These are phyloP conservation scores for Lates calcarifer DNA, from an alignment of 2,113 vertebrate genomes.

Conservation along the genomic window DNA sequence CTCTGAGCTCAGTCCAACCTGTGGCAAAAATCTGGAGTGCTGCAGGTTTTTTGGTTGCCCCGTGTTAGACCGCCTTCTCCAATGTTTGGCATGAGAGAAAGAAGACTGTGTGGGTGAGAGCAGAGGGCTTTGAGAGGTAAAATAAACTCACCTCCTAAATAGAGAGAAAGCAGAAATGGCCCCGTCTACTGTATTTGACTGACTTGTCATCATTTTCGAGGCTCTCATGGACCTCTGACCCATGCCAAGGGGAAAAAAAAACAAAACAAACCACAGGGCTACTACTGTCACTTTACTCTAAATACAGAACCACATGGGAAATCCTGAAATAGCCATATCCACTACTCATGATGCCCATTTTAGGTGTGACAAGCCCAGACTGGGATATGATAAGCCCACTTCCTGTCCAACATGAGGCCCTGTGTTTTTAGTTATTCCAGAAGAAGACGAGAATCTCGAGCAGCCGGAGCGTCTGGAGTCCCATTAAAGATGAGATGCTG, in stretches of 20 bases:
- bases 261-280: conserved; percentile 76
- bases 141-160: conserved; percentile 69
- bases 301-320: conserved; percentile 72
- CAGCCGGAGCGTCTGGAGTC: conserved; percentile 22
- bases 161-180: conserved; percentile 52
- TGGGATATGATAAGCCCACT: conserved; percentile 51
- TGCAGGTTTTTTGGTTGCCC: conserved; percentile 68
- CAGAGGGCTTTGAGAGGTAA: conserved; percentile 64
- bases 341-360: conserved; percentile 71
- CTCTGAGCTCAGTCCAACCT: conserved; percentile 62
- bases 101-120: conserved; percentile 56
- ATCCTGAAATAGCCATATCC: conserved; percentile 69
- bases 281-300: conserved; percentile 72
- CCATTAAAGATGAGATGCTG: conserved; percentile 31
- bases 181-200: conserved; percentile 41
- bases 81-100: conserved; percentile 55
- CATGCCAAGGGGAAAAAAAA: conserved; percentile 66
- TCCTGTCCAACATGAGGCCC: conserved; percentile 42
- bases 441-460: conserved; percentile 42
- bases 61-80: conserved; percentile 67
- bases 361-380: conserved; percentile 41
- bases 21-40: conserved; percentile 63
- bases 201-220: conserved; percentile 56
- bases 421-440: conserved; percentile 33
- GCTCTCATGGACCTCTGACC: conserved; percentile 79